Percentiles rank a stretch among this genome's conserved stretches.
phyloP scores from a whole-genome alignment of 37 sponge, comb jelly and placozoan genomes.

The Oopsacas minuta region DNA sequence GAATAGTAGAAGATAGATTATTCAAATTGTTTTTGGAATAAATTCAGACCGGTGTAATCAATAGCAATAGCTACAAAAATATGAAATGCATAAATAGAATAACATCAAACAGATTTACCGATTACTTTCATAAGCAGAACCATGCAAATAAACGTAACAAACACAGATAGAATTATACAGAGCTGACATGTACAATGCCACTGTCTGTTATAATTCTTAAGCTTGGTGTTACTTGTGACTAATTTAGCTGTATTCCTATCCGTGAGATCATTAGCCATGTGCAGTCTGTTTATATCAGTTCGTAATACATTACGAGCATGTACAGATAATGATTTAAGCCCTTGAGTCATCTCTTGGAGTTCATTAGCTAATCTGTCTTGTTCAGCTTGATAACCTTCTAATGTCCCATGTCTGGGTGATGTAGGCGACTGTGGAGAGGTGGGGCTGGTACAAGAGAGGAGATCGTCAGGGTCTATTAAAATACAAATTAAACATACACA shows the following conservation, averaged over 20 bases:
- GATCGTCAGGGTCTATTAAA: too few species aligned
- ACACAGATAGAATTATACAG: neutral
- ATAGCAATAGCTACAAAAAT: too few species aligned
- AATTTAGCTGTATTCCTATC: neutral
- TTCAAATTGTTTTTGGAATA: too few species aligned
- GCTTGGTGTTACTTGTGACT: neutral
- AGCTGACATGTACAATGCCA: conserved; percentile 7
- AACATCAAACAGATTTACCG: neutral
- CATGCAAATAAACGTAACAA: neutral
- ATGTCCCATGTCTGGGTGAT: neutral
- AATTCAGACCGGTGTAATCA: too few species aligned
- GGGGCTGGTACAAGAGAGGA: too few species aligned
- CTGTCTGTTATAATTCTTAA: neutral
- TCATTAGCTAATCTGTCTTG: neutral
- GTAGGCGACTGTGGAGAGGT: neutral
- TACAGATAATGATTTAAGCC: neutral
- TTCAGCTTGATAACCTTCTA: neutral
- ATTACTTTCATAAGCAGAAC: neutral
- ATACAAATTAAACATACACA: too few species aligned
- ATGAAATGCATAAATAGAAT: neutral
- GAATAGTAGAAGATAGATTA: too few species aligned
- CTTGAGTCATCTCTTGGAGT: conserved; percentile 1
- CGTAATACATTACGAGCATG: neutral
- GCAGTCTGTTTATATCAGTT: neutral
- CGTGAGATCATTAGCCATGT: neutral